Base-by-base conservation (phyloP, 2,888 invertebrate species). In the Tenthredo livida region DNA sequence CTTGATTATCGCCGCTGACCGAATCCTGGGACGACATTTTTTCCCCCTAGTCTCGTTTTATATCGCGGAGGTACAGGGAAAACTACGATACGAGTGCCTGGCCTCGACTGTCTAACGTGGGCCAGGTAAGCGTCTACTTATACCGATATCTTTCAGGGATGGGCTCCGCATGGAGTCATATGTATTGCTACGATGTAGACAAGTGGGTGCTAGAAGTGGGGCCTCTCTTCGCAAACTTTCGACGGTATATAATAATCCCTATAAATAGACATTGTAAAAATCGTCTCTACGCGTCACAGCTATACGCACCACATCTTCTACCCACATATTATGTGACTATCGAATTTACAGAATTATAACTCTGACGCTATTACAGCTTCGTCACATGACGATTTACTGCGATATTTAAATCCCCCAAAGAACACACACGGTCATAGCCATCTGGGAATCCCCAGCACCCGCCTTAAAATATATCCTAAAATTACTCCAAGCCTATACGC, bases 11-110 rank as follows among this genome's bases (percentile, higher is more conserved):
- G 3, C 0, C 50, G 29, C 47, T 25, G 7, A 17, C 50, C 25
- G 50, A 25, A 29, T 29, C 77, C 54, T 77, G 29, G 17, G 77
- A 77, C 77, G 77, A 77, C 77, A 77, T 77, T 54, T 17, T 29
- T 29, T 54, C 7, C 17, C 17, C 17, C 33, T 77, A 9, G n/a
- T 54, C 12, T 43, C 0, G 2, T 33, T 4, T 21, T 72, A n/a
- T 3, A 43, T 0, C n/a, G 25, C 43, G 6, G 33, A 33, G 29
- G 33, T 67, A 12, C 0, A 77, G 25, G 33, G 17, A n/a, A n/a
- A 75, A 33, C 17, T 54, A 6, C 54, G 17, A 77, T n/a, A 5
- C 54, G 77, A 54, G 7, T 10, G 29, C 17, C n/a, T 29, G n/a
- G 17, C 29, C 0, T 54, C 29, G 77, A 77, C 50, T 77, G 77